phyloP scores from a whole-genome alignment of 2,113 vertebrate species.

The Bambusicola thoracicus region DNA sequence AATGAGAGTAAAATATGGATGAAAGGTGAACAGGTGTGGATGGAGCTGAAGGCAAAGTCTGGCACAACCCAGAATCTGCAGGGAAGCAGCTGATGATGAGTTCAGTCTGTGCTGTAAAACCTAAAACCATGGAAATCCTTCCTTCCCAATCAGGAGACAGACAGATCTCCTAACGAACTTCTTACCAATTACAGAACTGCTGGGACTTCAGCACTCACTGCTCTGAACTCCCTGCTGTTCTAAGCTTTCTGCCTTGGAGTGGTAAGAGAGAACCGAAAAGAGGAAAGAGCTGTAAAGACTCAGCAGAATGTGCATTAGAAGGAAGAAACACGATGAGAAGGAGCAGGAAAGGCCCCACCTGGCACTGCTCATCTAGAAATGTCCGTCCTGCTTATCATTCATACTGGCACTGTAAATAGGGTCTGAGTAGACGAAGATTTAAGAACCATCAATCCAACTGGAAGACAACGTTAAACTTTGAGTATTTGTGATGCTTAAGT shows the following conservation, averaged over 20 bases:
- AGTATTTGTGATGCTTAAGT: not conserved
- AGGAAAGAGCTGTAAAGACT: not conserved
- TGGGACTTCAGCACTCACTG: not conserved
- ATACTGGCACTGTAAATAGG: not conserved
- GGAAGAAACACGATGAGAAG: not conserved
- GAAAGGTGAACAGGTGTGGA: not conserved
- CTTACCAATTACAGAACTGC: not conserved
- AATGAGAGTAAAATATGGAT: not conserved
- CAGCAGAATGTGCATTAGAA: not conserved
- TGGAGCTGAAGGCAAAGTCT: not conserved
- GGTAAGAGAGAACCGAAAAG: too few relatives aligned
- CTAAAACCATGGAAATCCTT: not conserved
- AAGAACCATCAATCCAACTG: not conserved
- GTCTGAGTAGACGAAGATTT: not conserved
- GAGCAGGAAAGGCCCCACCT: not conserved
- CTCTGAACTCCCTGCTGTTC: not conserved
- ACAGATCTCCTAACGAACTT: not conserved
- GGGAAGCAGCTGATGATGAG: not conserved
- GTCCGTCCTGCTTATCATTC: not conserved
- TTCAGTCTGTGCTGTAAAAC: not conserved
- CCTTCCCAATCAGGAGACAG: not conserved
- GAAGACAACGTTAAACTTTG: not conserved
- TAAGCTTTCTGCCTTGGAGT: too few relatives aligned
- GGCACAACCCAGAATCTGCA: not conserved
- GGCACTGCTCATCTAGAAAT: not conserved